A percentile compares a stretch with the other conserved stretches of the same genome.
phyloP scores from a whole-genome alignment of 1,140 invertebrate genomes.

The Eumaeus atala region DNA sequence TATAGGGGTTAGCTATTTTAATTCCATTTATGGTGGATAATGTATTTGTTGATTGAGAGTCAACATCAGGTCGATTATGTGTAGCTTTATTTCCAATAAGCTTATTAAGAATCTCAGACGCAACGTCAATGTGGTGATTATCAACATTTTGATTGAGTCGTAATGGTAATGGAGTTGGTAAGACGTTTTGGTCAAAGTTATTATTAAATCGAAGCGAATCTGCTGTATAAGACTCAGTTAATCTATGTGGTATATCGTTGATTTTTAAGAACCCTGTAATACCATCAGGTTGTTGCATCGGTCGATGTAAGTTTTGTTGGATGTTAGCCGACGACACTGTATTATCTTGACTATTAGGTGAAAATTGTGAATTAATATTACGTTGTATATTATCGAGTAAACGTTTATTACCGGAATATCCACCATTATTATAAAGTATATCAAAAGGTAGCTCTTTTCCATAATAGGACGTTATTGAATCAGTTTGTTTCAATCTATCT shows the following conservation, averaged over 20 bases:
- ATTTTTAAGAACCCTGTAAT: constrained; percentile 47
- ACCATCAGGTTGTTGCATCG: constrained; percentile 32
- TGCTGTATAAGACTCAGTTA: constrained; percentile 40
- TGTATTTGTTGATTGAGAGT: constrained; percentile 36
- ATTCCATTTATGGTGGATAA: constrained; percentile 65
- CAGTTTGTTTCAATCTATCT: constrained; percentile 40
- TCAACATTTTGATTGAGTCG: constrained; percentile 67
- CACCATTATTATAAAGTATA: constrained; percentile 28
- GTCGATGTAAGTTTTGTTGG: constrained; percentile 33
- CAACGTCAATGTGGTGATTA: constrained; percentile 59
- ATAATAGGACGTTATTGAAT: constrained; percentile 30
- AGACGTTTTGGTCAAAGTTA: constrained; percentile 43
- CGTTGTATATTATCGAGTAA: constrained; percentile 26
- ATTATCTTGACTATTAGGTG: constrained; percentile 39
- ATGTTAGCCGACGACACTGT: constrained; percentile 35
- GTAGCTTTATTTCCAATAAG: constrained; percentile 46
- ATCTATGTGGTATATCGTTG: constrained; percentile 55
- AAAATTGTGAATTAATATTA: constrained; percentile 27
- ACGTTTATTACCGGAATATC: constrained; percentile 31
- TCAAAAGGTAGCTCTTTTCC: constrained; percentile 36
- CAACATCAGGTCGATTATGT: constrained; percentile 49
- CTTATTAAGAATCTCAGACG: constrained; percentile 50
- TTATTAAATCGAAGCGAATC: constrained; percentile 41
- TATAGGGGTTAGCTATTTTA: constrained; percentile 67
- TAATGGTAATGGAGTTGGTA: constrained; percentile 47